Evolutionary conservation across 2,888 invertebrate species (phyloP), one percentile per base, ranked within the genome.

Genomic region (Phengaris alcon): DNA sequence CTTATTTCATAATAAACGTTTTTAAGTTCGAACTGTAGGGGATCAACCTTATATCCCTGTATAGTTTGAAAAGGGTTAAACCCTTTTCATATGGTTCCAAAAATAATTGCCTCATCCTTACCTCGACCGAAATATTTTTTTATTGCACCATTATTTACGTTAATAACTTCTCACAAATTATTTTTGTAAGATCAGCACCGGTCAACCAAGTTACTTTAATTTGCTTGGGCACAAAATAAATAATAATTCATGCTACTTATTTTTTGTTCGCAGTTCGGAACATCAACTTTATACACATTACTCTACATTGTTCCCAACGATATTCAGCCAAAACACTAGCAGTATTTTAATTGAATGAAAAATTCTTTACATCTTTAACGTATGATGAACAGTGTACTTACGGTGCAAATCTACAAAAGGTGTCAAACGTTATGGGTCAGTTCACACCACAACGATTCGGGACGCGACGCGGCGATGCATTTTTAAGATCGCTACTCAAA

Each of bases 61-160:
- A 70, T 68, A 69, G 68, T 70, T 69, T 75, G 75, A 75, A 55
- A 69, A 75, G 75, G 75, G 75, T 69, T 52, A 3, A 75, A 75
- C 75, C 75, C 69, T 69, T 69, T 48, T 75, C 75, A 75, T 69
- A 13, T 54, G 48, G 75, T 69, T 57, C 51, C 22, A 22, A 22
- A 75, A 69, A 69, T 69, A 75, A 75, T 72, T 52, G 72, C 51
- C 15, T 6, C n/a, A 52, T 72, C 72, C 12, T 72, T 52, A 54
- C 51, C 15, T 6, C n/a, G 35, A 54, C 72, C 12, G 35, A 72
- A 54, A 54, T 0, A 13, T 54, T 35, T 35, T 72, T 72, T 64
- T 64, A 44, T 64, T 6, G 35, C 35, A 2, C 6, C 12, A 12
- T 64, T 13, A 64, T 52, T 52, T 52, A 52, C 35, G 35, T 35